A percentile compares a stretch with the other conserved stretches of the same genome.
Evolutionary conservation across 2,797 vertebrate genomes (phyloP).

Genomic region (Oophaga sylvatica): DNA sequence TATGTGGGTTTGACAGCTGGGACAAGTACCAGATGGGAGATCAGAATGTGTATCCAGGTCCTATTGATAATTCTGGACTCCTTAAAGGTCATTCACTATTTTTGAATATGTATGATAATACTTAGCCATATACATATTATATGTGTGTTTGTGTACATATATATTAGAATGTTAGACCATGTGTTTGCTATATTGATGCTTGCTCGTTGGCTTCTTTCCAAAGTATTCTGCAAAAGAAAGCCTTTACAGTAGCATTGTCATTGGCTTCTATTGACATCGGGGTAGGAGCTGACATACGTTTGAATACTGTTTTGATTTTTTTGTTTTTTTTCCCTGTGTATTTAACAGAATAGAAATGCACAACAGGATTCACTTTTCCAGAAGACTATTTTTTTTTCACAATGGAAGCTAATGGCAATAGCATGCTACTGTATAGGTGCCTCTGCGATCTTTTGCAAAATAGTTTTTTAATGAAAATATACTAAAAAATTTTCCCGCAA

Average conservation of each 20-base stretch:
- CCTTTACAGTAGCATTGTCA: neutral
- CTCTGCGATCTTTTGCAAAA: neutral
- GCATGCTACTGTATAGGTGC: neutral
- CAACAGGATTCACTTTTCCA: neutral
- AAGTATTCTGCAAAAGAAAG: neutral
- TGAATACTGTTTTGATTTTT: neutral
- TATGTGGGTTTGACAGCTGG: conserved; percentile 99
- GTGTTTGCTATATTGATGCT: neutral
- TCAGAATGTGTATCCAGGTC: conserved; percentile 96
- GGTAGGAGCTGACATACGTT: neutral
- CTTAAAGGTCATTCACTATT: conserved; percentile 84
- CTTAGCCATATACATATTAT: neutral
- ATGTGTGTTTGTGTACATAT: neutral
- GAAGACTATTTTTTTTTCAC: neutral
- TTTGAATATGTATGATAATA: neutral
- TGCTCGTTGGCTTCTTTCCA: neutral
- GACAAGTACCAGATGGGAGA: conserved; percentile 99
- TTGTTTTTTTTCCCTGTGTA: neutral
- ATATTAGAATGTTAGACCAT: neutral
- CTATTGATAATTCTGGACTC: conserved; percentile 95
- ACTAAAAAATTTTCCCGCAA: neutral
- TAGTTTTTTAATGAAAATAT: neutral
- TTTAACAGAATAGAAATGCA: neutral
- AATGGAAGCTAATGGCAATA: neutral
- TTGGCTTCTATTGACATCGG: neutral